phyloP scores from a whole-genome alignment of 2,888 invertebrate genomes.

The Pyrochroa serraticornis region DNA sequence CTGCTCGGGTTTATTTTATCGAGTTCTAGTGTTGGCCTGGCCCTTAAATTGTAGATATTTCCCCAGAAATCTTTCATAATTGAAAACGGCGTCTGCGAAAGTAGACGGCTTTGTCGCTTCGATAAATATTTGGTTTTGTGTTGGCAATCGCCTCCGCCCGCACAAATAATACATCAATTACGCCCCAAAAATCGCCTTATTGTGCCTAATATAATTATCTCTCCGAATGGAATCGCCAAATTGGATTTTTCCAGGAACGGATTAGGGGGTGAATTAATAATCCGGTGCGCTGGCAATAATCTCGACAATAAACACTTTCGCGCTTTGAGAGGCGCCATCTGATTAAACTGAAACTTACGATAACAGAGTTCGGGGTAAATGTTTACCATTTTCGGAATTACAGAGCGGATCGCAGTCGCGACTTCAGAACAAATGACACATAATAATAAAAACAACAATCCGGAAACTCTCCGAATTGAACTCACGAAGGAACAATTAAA shows the following conservation, averaged over 20 bases:
- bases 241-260: conserved; percentile 21
- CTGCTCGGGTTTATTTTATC: conserved; percentile 26
- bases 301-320: conserved; percentile 25
- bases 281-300: conserved; percentile 14
- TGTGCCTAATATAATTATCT: conserved; percentile 22
- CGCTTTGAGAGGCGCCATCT: conserved; percentile 21
- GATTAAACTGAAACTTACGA: conserved; percentile 28
- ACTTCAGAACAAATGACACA: conserved; percentile 28
- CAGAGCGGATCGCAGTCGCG: conserved; percentile 21
- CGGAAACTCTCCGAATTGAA: conserved; percentile 24
- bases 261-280: conserved; percentile 19
- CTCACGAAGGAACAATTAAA: conserved; percentile 31
- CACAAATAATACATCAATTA: conserved; percentile 19
- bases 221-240: conserved; percentile 16
- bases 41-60: conserved; percentile 32
- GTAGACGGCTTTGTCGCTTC: conserved; percentile 24
- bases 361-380: conserved; percentile 25
- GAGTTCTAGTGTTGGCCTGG: conserved; percentile 28
- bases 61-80: conserved; percentile 36
- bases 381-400: conserved; percentile 26
- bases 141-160: conserved; percentile 13
- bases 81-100: conserved; percentile 28
- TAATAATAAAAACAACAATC: conserved; percentile 28
- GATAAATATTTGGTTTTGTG: conserved; percentile 30
- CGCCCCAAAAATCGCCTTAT: conserved; percentile 10